Conservation (phyloP, 2,888 invertebrate species). For the Sycophila texana region DNA sequence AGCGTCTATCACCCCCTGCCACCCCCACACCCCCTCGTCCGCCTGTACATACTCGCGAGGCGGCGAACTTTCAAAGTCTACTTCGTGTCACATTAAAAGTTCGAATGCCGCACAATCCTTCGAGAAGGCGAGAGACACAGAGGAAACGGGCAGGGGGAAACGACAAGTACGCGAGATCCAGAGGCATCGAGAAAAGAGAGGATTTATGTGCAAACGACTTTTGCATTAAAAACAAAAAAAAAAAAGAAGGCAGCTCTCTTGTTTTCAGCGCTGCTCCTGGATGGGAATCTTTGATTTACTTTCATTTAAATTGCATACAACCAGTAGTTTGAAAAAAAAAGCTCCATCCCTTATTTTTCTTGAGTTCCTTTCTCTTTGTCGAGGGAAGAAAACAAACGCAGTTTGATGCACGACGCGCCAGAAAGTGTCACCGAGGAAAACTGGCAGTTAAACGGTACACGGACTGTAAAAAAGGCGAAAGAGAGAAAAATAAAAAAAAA, state of each 20-base stretch:
- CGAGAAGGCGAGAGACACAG: constrained; percentile 1
- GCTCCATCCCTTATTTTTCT: too few relatives aligned
- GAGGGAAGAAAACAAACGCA: too few relatives aligned
- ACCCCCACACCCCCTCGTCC: constrained; percentile 1
- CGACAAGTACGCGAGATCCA: constrained; percentile 20
- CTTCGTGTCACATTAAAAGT: constrained; percentile 63
- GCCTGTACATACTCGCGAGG: background rate
- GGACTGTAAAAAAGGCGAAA: background rate
- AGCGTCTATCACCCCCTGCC: constrained; percentile 26
- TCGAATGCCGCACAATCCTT: constrained; percentile 59
- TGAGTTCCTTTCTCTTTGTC: too few relatives aligned
- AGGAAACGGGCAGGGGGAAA: background rate
- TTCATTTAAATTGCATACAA: background rate
- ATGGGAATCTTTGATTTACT: background rate
- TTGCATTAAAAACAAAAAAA: background rate
- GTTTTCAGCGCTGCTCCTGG: background rate
- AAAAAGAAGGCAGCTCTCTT: too few relatives aligned
- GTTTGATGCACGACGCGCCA: too few relatives aligned
- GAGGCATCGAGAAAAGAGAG: background rate
- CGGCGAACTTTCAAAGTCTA: constrained; percentile 49
- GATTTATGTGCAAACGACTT: constrained; percentile 41
- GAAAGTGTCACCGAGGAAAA: too few relatives aligned
- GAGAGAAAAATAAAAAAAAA: background rate
- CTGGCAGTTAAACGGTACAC: too few relatives aligned
- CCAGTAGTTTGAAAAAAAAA: background rate